A percentile compares a stretch with the other conserved stretches of the same genome.
phyloP scores from a whole-genome alignment of 2,888 invertebrate genomes.

The Thumatha senex region DNA sequence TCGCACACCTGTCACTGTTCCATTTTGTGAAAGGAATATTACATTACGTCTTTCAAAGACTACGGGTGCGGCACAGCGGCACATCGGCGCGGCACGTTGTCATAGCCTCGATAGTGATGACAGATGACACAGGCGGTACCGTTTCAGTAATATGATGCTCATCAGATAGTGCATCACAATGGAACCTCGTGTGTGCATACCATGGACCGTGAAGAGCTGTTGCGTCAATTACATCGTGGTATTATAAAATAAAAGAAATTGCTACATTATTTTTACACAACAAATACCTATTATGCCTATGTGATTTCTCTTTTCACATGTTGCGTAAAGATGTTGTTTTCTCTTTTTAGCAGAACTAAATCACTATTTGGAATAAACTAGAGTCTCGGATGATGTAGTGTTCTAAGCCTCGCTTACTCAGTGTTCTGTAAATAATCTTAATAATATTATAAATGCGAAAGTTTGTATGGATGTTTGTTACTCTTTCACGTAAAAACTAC shows the following conservation, averaged over 20 bases:
- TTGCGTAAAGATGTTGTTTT: slow-evolving; percentile 12
- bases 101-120: slow-evolving; percentile 44
- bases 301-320: slow-evolving; percentile 14
- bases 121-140: slow-evolving; percentile 30
- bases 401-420: too few relatives aligned
- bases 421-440: too few relatives aligned
- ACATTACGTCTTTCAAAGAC: slow-evolving; percentile 67
- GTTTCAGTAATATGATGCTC: slow-evolving; percentile 41
- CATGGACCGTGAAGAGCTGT: slow-evolving; percentile 31
- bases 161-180: slow-evolving; percentile 44
- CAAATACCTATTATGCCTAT: slow-evolving; percentile 14
- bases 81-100: slow-evolving; percentile 29
- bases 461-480: too few relatives aligned
- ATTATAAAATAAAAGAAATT: slow-evolving; percentile 23
- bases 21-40: slow-evolving; percentile 68
- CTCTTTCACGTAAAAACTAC: too few relatives aligned
- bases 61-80: slow-evolving; percentile 22
- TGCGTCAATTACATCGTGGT: slow-evolving; percentile 25
- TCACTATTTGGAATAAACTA: not conserved
- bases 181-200: slow-evolving; percentile 34
- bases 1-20: slow-evolving; percentile 68
- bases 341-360: slow-evolving; percentile 9
- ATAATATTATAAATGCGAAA: too few relatives aligned
- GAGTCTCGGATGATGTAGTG: too few relatives aligned
- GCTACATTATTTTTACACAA: slow-evolving; percentile 7